Conservation (phyloP, 2,113 vertebrate species). For the Genyomyrus donnyi region DNA sequence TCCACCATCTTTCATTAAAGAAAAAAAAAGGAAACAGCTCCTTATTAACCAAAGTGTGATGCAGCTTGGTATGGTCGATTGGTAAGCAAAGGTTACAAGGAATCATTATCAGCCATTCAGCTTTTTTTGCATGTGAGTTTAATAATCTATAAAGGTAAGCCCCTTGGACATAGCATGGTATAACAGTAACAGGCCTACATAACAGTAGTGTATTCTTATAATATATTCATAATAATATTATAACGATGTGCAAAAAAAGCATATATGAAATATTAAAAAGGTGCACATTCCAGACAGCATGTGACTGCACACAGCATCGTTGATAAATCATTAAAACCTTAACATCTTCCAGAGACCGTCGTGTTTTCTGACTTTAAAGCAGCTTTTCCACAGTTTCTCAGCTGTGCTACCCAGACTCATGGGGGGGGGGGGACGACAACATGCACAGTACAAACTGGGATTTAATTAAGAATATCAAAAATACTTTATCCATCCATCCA, state of each 20-base stretch:
- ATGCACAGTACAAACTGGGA: not conserved
- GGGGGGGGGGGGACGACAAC: not conserved
- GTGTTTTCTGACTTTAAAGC: slow-evolving; percentile 24
- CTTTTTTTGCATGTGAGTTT: not conserved
- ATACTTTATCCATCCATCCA: not conserved
- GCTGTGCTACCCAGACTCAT: not conserved
- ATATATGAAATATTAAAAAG: slow-evolving; percentile 57
- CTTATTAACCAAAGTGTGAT: not conserved
- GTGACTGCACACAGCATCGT: slow-evolving; percentile 45
- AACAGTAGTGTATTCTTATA: not conserved
- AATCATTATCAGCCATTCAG: not conserved
- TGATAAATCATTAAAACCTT: slow-evolving; percentile 50
- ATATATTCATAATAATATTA: not conserved
- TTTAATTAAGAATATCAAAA: not conserved
- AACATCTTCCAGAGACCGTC: slow-evolving; percentile 38
- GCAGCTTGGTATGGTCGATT: not conserved
- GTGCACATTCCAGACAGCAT: slow-evolving; percentile 45
- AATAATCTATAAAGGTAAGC: not conserved
- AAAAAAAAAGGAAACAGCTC: not conserved
- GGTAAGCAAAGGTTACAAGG: not conserved
- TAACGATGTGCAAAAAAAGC: slow-evolving; percentile 41
- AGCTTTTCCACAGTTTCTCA: not conserved
- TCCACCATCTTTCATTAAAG: not conserved
- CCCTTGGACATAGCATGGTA: not conserved
- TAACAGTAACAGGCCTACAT: not conserved